A percentile compares a stretch with the other conserved stretches of the same genome.
Evolutionary conservation across 2,113 vertebrate genomes (phyloP).

Genomic region (Hippoglossus stenolepis): DNA sequence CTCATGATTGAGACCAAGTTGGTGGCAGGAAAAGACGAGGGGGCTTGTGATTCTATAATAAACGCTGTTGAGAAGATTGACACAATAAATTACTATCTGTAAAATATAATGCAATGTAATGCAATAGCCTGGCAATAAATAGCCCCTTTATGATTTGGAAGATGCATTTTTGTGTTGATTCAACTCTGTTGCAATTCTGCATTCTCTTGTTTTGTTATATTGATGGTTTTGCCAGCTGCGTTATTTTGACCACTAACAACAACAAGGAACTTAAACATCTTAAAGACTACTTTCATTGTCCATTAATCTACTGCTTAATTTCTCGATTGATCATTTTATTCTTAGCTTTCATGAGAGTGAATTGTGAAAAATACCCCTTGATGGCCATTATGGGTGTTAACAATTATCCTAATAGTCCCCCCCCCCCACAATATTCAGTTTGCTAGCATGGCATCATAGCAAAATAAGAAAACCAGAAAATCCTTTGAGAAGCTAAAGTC

Average conservation of each 20-base stretch:
- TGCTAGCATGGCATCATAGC: too few relatives aligned
- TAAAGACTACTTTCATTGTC: too few relatives aligned
- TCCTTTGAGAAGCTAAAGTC: too few relatives aligned
- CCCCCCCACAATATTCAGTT: too few relatives aligned
- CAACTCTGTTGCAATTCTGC: not conserved
- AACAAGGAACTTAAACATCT: too few relatives aligned
- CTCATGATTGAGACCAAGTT: conserved; percentile 56
- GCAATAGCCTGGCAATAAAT: not conserved
- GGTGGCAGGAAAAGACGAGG: conserved; percentile 45
- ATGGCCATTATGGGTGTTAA: not conserved
- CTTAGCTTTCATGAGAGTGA: not conserved
- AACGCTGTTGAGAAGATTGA: conserved; percentile 4
- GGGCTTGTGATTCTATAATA: conserved; percentile 41
- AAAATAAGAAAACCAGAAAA: too few relatives aligned
- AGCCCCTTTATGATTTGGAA: not conserved
- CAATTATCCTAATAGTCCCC: not conserved
- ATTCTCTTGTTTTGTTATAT: not conserved
- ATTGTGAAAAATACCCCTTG: too few relatives aligned
- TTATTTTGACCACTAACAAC: too few relatives aligned
- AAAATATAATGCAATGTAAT: conserved; percentile 22
- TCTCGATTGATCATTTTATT: not conserved
- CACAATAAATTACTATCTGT: conserved; percentile 27
- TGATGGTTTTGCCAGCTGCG: not conserved
- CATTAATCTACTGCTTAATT: not conserved
- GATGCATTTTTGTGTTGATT: not conserved